Base-by-base conservation (phyloP, 1,140 invertebrate genomes). In the Mycetomoellerius zeteki region DNA sequence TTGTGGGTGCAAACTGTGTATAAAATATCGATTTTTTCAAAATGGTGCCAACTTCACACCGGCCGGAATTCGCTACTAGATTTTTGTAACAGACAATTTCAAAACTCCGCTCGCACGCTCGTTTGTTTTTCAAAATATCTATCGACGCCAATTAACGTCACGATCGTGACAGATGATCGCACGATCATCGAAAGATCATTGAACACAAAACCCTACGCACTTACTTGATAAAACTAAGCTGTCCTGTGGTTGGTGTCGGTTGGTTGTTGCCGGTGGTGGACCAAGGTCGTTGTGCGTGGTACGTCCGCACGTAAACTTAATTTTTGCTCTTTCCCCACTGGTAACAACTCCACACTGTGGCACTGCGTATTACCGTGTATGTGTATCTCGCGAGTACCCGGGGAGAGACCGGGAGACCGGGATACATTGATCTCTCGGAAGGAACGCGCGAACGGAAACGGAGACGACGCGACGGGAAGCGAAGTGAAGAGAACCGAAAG, bases 261-360 rank as follows among this genome's bases (percentile, higher is more conserved):
- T 27, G 24, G n/a, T 69, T 52, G 52, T 73, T 16, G 52, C 69
- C 30, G 62, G 43, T 77, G 84, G 84, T 78, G 64, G 73, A 89
- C 76, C 71, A 76, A 67, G 73, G 65, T 86, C 60, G 86, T 88
- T 56, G 75, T 62, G n/a, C 24, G 84, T 77, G 89, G 77, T 65
- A 89, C 89, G 88, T 86, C 77, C 85, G 89, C 77, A 86, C 86
- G 85, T 88, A 82, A 89, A 87, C 76, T 43, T 84, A 90, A 87
- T 89, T 87, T 84, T 78, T 89, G 76, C 88, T 52, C 30, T 75
- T 86, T 86, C 76, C 77, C 81, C 89, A 90, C 89, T 90, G 81
- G 75, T 90, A 90, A 84, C 69, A 86, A 90, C 89, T 90, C 81
- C 86, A 90, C 89, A 90, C 86, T 90, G 89, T 88, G 69, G 86